Conservation (phyloP, 2,113 vertebrate genomes). For the Glaucomys volans region DNA sequence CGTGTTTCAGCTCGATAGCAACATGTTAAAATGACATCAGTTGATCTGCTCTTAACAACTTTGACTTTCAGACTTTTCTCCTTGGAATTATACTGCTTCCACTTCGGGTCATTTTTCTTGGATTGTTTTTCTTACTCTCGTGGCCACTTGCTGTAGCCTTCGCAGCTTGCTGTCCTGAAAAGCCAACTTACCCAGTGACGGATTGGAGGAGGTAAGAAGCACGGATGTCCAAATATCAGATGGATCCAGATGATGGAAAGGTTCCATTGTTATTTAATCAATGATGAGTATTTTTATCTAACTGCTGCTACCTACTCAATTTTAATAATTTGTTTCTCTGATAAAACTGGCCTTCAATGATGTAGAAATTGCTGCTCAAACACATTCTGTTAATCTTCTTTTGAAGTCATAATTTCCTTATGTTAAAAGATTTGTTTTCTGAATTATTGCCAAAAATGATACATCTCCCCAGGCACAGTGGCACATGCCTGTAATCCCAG, state of each 20-base stretch:
- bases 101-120: slow-evolving; percentile 88
- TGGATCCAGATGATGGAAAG: not conserved
- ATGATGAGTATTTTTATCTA: not conserved
- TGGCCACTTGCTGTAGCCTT: slow-evolving; percentile 92
- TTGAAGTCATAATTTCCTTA: not conserved
- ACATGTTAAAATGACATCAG: not conserved
- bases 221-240: not conserved
- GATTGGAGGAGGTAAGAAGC: slow-evolving; percentile 95
- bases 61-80: slow-evolving; percentile 86
- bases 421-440: not conserved
- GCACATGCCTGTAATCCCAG: too few relatives aligned
- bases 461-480: too few relatives aligned
- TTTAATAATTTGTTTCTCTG: slow-evolving; percentile 1
- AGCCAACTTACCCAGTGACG: slow-evolving; percentile 89
- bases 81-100: slow-evolving; percentile 94
- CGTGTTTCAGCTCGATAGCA: not conserved
- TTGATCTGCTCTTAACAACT: slow-evolving; percentile 26
- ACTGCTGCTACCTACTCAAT: not conserved
- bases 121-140: slow-evolving; percentile 88
- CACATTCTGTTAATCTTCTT: not conserved
- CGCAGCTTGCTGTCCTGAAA: slow-evolving; percentile 88
- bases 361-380: not conserved
- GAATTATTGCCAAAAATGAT: not conserved
- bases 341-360: not conserved
- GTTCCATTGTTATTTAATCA: not conserved